Conservation (phyloP, 2,797 vertebrate genomes). For the Gephyroberyx darwinii region DNA sequence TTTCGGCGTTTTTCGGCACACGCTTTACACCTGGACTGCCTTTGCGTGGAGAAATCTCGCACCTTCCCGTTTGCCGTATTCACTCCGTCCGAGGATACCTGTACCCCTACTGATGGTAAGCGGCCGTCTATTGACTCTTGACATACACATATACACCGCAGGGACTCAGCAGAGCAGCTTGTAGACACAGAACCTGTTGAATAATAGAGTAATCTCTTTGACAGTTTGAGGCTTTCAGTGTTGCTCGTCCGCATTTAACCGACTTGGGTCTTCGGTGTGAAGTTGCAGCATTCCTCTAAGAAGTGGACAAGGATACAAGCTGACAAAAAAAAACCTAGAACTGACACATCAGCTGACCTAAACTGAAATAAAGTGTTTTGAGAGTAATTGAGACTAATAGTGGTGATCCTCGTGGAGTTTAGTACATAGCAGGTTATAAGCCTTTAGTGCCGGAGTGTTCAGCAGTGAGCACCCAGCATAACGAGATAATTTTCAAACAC, state of each 20-base stretch:
- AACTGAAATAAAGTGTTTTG: neutral
- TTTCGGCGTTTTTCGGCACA: constrained; percentile 56
- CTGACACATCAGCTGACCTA: neutral
- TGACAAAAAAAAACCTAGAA: neutral
- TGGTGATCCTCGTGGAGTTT: constrained; percentile 8
- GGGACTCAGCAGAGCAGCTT: constrained; percentile 2
- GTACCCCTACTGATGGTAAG: constrained; percentile 86
- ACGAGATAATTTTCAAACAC: constrained; percentile 65
- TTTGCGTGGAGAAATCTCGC: constrained; percentile 48
- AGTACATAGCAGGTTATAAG: constrained; percentile 33
- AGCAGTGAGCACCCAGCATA: constrained; percentile 53
- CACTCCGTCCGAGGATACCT: constrained; percentile 75
- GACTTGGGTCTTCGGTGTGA: no score
- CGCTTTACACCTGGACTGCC: constrained; percentile 70
- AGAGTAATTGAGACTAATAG: neutral
- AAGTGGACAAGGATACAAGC: neutral
- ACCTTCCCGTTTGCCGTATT: constrained; percentile 62
- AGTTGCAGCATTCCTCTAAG: neutral
- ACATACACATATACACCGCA: constrained; percentile 19
- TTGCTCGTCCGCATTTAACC: neutral
- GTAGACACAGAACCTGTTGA: constrained; percentile 10
- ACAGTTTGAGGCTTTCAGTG: constrained; percentile 6
- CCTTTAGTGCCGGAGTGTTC: constrained; percentile 45
- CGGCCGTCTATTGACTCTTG: constrained; percentile 15
- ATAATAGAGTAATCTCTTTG: neutral